phyloP scores from a whole-genome alignment of 2,888 invertebrate genomes.

The Theretra japonica region DNA sequence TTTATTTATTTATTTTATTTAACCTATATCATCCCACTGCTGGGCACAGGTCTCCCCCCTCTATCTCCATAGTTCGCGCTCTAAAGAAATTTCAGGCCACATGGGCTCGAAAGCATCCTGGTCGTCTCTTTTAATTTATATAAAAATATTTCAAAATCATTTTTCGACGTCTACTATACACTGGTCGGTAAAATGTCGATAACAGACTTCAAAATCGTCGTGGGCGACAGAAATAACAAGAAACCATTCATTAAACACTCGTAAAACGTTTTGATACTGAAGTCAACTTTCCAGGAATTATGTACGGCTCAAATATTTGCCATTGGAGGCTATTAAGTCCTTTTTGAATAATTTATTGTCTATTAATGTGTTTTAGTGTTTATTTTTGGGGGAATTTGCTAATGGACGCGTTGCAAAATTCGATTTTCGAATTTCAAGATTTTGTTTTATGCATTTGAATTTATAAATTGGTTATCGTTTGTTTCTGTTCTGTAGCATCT shows the following conservation, averaged over 20 bases:
- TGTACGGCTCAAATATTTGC: constrained; percentile 20
- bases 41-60: no score
- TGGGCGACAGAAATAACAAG: constrained; percentile 7
- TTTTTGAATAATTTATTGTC: constrained; percentile 22
- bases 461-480: no score
- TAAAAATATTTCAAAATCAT: no score
- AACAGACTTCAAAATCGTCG: background rate
- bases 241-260: background rate
- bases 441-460: no score
- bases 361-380: constrained; percentile 23
- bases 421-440: background rate
- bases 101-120: no score
- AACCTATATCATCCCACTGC: no score
- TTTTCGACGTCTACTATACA: no score
- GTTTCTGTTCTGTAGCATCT: no score
- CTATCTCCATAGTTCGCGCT: no score
- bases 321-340: constrained; percentile 21
- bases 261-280: background rate
- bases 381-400: background rate
- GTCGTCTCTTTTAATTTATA: no score
- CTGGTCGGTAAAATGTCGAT: background rate
- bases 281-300: constrained; percentile 17
- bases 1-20: no score
- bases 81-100: no score
- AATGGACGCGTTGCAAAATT: constrained; percentile 4